Conservation (phyloP, 2,888 invertebrate genomes). For the Campoletis raptor region DNA sequence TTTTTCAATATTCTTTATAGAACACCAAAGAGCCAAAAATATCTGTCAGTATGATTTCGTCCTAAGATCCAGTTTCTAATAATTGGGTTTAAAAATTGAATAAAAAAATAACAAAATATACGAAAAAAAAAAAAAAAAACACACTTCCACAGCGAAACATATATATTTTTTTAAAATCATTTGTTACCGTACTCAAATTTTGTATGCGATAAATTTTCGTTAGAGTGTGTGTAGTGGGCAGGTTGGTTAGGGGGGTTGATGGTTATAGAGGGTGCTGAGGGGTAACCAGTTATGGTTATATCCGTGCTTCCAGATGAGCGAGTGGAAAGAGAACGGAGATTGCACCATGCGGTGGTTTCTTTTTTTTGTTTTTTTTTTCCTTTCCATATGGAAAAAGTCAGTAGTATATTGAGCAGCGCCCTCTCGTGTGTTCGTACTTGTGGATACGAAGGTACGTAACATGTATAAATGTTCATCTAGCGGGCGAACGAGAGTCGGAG, state of each 20-base stretch:
- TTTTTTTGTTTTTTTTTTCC: constrained; percentile 25
- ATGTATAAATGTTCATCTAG: constrained; percentile 39
- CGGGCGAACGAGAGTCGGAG: constrained; percentile 48
- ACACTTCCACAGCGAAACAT: not conserved
- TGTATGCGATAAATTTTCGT: constrained; percentile 58
- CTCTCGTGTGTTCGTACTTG: not conserved
- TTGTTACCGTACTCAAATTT: constrained; percentile 57
- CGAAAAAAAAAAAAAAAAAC: not conserved
- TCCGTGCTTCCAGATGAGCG: constrained; percentile 45
- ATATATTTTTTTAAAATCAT: constrained; percentile 45
- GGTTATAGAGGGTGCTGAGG: constrained; percentile 37
- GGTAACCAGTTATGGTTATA: constrained; percentile 50
- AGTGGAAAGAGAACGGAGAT: constrained; percentile 42
- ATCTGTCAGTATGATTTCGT: not conserved
- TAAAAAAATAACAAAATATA: not conserved
- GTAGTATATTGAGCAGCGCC: constrained; percentile 21
- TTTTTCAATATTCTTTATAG: not conserved
- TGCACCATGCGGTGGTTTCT: constrained; percentile 52
- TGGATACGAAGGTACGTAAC: constrained; percentile 24
- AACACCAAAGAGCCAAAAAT: not conserved
- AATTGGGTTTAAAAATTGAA: not conserved
- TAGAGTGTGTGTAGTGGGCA: constrained; percentile 15
- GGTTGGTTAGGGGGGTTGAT: constrained; percentile 9
- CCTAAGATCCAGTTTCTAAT: not conserved
- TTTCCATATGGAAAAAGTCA: constrained; percentile 36